phyloP scores from a whole-genome alignment of 2,888 invertebrate genomes.

The Trachelus stipa region DNA sequence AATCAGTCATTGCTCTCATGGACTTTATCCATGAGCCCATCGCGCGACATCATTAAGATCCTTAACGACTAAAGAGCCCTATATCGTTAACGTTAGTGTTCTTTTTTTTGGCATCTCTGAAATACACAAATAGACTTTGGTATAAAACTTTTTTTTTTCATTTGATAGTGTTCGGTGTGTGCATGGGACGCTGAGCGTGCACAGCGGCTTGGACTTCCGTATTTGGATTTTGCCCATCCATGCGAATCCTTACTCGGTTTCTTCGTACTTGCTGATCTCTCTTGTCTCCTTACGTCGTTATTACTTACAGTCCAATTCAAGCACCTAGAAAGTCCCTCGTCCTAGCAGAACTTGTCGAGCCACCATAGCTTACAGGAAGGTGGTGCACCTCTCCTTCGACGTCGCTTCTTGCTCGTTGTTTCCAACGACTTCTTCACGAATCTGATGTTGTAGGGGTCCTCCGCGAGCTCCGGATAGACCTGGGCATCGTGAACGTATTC shows the following conservation, averaged over 20 bases:
- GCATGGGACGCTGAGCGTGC: conserved; percentile 65
- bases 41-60: conserved; percentile 31
- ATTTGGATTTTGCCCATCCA: conserved; percentile 19
- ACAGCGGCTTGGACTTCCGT: conserved; percentile 19
- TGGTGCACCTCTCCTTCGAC: conserved; percentile 75
- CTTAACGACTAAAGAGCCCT: conserved; percentile 46
- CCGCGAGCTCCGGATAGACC: conserved; percentile 91
- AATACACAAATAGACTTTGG: conserved; percentile 77
- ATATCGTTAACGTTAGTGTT: conserved; percentile 55
- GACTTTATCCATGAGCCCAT: conserved; percentile 24
- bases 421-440: conserved; percentile 86
- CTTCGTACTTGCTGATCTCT: conserved; percentile 24
- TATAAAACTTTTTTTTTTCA: conserved; percentile 62
- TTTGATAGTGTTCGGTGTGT: conserved; percentile 69
- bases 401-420: conserved; percentile 76
- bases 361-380: conserved; percentile 67
- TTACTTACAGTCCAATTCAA: not conserved
- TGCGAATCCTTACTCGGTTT: conserved; percentile 25
- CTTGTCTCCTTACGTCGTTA: conserved; percentile 21
- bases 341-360: conserved; percentile 65
- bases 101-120: conserved; percentile 72
- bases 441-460: conserved; percentile 94
- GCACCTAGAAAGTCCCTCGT: conserved; percentile 15
- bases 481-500: conserved; percentile 93
- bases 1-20: conserved; percentile 7